Evolutionary conservation across 2,113 vertebrate species (phyloP), one percentile per base, ranked within the genome.

Genomic region (Eptesicus fuscus): DNA sequence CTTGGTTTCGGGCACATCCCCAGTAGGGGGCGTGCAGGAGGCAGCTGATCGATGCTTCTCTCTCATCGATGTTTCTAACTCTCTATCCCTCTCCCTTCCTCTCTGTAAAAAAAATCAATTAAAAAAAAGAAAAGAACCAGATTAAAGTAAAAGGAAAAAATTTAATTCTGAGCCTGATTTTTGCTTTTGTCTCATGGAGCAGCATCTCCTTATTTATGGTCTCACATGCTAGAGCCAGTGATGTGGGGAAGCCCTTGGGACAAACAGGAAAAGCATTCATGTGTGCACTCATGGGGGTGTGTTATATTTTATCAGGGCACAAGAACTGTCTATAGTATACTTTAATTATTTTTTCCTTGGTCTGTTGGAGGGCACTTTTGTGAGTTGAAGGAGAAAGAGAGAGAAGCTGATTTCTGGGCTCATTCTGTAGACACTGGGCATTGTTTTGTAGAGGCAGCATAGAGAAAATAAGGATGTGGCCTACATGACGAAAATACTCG

Each of bases 161-260:
- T 40, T 85, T 65, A 90, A 70, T 91, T 92, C 42, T 49, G 37
- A 70, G 51, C 37, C 59, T 74, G 42, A 56, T 67, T 89, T 80
- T 95, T 95, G 51, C 93, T 96, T 92, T 71, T 56, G 63, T 91
- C 28, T 89, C 82, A 71, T 23, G 25, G 9, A 88, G 14, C 13
- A 93, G 28, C 17, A 83, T 83, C 16, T 83, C 23, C n/a, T 94
- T 95, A 53, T 47, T 95, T 88, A 37, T 88, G 16, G 9, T 84
- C 63, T 85, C 47, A 61, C 7, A 69, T 65, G 51, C 11, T 80
- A 82, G 40, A 88, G 28, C 47, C 35, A 35, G 32, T 59, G 83
- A 78, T 77, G 40, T 67, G 9, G 14, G 53, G 59, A 83, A 32
- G 35, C 8, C 53, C 51, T 93, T 25, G 56, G 65, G 11, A 47